These are phyloP conservation scores for Psilanteris sp. DNA, from an alignment of 1,140 invertebrate genomes.

Conservation along the genomic window DNA sequence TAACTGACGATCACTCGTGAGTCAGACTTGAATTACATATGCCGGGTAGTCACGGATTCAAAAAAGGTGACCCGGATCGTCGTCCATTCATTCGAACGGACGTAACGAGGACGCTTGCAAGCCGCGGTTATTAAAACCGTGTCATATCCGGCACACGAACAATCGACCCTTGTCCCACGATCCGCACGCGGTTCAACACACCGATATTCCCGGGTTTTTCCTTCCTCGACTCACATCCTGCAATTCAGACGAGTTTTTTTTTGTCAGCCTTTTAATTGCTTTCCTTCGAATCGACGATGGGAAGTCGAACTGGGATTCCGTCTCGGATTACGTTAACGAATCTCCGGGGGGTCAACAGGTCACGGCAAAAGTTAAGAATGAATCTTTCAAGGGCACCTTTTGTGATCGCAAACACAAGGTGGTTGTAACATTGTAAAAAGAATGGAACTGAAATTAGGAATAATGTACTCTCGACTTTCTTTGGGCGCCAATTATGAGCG, in stretches of 20 bases:
- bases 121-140: slow-evolving; percentile 63
- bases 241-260: slow-evolving; percentile 68
- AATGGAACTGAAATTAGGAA: not conserved
- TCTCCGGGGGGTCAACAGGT: slow-evolving; percentile 14
- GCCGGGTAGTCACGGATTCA: not conserved
- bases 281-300: slow-evolving; percentile 56
- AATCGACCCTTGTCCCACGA: slow-evolving; percentile 65
- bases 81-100: slow-evolving; percentile 48
- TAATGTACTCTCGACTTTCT: not conserved
- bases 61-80: slow-evolving; percentile 40
- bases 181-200: slow-evolving; percentile 23
- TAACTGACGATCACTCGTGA: slow-evolving; percentile 3
- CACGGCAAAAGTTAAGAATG: slow-evolving; percentile 7
- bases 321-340: slow-evolving; percentile 17
- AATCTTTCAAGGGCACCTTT: slow-evolving; percentile 7
- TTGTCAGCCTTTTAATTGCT: slow-evolving; percentile 64
- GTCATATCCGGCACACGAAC: slow-evolving; percentile 64
- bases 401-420: too few species aligned
- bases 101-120: slow-evolving; percentile 33
- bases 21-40: slow-evolving; percentile 13
- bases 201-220: slow-evolving; percentile 40
- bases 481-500: not conserved
- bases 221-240: slow-evolving; percentile 69
- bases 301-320: slow-evolving; percentile 52
- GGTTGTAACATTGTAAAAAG: not conserved